These are phyloP conservation scores for Marmota flaviventris DNA, from an alignment of 2,113 vertebrate genomes.

Conservation along the genomic window DNA sequence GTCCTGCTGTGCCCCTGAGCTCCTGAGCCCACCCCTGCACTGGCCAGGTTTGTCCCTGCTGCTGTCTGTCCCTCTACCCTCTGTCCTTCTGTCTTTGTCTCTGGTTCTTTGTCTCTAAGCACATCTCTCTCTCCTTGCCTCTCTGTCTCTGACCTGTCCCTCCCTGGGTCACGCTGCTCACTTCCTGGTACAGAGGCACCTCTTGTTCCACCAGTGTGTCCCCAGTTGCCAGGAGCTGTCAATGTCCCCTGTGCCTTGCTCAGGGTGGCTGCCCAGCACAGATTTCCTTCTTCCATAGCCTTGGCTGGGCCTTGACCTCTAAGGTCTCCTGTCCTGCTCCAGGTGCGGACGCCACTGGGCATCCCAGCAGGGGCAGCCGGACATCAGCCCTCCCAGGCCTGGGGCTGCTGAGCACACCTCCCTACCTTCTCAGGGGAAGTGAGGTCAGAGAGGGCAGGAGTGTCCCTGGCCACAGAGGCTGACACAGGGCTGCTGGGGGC, in stretches of 20 bases:
- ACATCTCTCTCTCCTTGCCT: too few relatives aligned
- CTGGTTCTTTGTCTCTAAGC: background rate
- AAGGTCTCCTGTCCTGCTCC: accelerated
- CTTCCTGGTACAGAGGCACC: accelerated
- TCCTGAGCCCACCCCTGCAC: background rate
- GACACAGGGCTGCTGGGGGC: accelerated
- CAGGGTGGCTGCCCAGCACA: too few relatives aligned
- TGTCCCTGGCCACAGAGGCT: background rate
- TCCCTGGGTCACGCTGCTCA: background rate
- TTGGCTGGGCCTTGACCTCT: background rate
- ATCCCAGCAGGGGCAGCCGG: background rate
- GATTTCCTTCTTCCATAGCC: background rate
- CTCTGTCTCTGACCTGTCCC: background rate
- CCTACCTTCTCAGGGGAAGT: accelerated
- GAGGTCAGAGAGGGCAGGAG: background rate
- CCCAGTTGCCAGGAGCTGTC: too few relatives aligned
- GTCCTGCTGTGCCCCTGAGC: accelerated
- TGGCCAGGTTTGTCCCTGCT: accelerated
- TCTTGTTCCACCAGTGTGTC: accelerated
- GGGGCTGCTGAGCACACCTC: accelerated
- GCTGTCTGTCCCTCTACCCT: background rate
- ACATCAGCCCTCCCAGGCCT: background rate
- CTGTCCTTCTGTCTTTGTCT: background rate
- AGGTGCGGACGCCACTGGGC: background rate
- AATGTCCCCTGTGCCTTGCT: too few relatives aligned